Conservation (phyloP, 2,113 vertebrate genomes). For the Engystomops pustulosus region DNA sequence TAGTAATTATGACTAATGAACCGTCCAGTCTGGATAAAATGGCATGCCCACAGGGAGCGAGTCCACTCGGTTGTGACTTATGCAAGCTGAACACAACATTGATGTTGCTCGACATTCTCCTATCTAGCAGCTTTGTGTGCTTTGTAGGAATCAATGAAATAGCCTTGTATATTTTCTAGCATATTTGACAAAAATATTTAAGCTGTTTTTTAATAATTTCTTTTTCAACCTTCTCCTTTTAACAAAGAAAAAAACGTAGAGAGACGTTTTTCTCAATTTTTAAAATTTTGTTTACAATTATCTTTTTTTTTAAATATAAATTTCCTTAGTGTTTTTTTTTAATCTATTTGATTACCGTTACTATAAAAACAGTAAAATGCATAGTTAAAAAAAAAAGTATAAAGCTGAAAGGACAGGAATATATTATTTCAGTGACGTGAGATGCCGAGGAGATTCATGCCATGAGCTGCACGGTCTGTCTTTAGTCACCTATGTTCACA, state of each 20-base stretch:
- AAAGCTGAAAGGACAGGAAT: neutral
- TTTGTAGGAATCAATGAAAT: neutral
- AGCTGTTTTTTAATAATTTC: neutral
- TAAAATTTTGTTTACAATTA: neutral
- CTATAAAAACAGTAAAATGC: too few species aligned
- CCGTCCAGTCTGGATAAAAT: conserved; percentile 92
- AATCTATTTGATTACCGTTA: too few species aligned
- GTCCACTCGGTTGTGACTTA: conserved; percentile 84
- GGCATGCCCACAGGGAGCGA: conserved; percentile 82
- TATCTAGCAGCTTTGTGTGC: conserved; percentile 2
- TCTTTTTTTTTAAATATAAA: too few species aligned
- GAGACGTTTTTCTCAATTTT: neutral
- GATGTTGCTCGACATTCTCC: conserved; percentile 71
- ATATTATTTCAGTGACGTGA: neutral
- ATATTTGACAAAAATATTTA: neutral
- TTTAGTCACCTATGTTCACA: neutral
- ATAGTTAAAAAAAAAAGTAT: too few species aligned
- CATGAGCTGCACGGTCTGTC: neutral
- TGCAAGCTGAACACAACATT: conserved; percentile 79
- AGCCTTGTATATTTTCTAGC: neutral
- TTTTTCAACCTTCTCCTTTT: neutral
- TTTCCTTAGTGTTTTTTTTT: too few species aligned
- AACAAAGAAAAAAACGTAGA: neutral
- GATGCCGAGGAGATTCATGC: neutral
- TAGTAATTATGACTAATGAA: conserved; percentile 94